Conservation (phyloP, 2,888 invertebrate species). For the Bombylius discolor region DNA sequence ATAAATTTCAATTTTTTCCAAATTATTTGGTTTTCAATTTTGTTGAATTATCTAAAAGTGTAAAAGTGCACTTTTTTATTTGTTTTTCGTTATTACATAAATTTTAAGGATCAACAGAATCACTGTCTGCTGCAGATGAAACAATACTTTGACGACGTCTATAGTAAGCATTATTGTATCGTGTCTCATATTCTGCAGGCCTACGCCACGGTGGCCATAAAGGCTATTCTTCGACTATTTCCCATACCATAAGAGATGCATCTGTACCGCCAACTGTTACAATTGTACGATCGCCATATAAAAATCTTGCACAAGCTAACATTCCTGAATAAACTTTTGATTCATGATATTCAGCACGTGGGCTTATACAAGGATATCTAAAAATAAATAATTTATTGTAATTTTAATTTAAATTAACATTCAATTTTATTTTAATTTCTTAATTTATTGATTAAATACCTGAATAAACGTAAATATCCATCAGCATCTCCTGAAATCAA, state of each 20-base stretch:
- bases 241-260: conserved; percentile 85
- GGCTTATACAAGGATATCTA: conserved; percentile 73
- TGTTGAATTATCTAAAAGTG: no score
- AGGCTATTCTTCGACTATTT: conserved; percentile 49
- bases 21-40: no score
- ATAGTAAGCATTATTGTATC: conserved; percentile 28
- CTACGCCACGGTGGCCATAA: conserved; percentile 28
- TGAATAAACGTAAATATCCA: conserved; percentile 73
- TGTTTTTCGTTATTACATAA: no score
- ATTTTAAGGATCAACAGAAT: conserved; percentile 24
- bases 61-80: conserved; percentile 1
- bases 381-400: background rate
- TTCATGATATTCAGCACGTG: conserved; percentile 78
- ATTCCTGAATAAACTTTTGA: conserved; percentile 77
- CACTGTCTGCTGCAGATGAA: conserved; percentile 33
- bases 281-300: conserved; percentile 74
- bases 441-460: conserved; percentile 35
- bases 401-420: background rate
- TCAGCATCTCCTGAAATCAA: conserved; percentile 79
- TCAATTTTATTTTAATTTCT: background rate
- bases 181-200: conserved; percentile 14
- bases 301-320: conserved; percentile 65
- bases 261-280: conserved; percentile 79
- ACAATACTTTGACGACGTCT: conserved; percentile 27
- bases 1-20: no score